Percentiles rank a stretch among this genome's conserved stretches.
Conservation (phyloP, 2,888 invertebrate genomes). For the Acronicta leporina region DNA sequence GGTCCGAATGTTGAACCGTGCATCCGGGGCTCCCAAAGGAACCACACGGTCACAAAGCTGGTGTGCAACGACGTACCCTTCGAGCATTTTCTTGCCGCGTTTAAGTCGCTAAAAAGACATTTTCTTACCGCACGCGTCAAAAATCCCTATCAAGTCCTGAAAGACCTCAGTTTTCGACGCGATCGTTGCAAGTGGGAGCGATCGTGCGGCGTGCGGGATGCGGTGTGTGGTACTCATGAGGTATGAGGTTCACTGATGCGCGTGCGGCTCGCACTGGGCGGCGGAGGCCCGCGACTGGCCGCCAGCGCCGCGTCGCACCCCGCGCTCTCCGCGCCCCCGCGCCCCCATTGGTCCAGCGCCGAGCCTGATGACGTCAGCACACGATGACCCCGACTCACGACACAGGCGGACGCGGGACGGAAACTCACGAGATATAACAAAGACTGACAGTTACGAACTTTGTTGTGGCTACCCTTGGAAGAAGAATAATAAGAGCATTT, state of each 20-base stretch:
- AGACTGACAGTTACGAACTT: conserved; percentile 9
- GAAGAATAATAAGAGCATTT: background rate
- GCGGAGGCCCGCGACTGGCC: conserved; percentile 77
- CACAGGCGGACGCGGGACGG: conserved; percentile 49
- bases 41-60: conserved; percentile 71
- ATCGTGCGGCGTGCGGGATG: conserved; percentile 73
- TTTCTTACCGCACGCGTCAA: conserved; percentile 33
- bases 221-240: conserved; percentile 62
- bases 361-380: conserved; percentile 79
- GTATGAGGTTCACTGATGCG: conserved; percentile 61
- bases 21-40: conserved; percentile 59
- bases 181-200: conserved; percentile 80
- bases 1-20: conserved; percentile 42
- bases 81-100: conserved; percentile 10
- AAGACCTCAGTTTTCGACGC: conserved; percentile 38
- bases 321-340: conserved; percentile 59
- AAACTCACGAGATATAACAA: conserved; percentile 24
- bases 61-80: conserved; percentile 43
- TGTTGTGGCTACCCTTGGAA: conserved; percentile 9
- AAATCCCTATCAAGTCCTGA: conserved; percentile 19
- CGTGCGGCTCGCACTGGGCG: conserved; percentile 76
- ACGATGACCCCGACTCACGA: conserved; percentile 63
- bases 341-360: conserved; percentile 72
- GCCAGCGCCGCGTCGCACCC: conserved; percentile 66
- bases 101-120: conserved; percentile 14